phyloP scores from a whole-genome alignment of 2,888 invertebrate species.

The Conomelus anceps region DNA sequence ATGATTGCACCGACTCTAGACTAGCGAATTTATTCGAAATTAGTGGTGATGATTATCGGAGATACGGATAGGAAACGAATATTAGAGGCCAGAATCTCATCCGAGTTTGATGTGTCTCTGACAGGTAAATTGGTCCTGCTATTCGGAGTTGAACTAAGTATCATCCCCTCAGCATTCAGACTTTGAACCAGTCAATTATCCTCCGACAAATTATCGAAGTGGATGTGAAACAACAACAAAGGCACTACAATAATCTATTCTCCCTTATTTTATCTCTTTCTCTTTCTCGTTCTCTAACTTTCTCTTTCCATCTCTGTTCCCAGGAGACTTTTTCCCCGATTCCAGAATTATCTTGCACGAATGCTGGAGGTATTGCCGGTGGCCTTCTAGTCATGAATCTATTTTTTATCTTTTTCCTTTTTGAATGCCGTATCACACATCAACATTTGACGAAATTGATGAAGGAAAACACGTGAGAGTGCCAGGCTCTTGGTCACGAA shows the following conservation, averaged over 20 bases:
- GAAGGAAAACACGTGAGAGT: neutral
- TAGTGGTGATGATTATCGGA: neutral
- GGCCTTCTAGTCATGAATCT: neutral
- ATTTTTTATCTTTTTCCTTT: neutral
- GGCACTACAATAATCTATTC: neutral
- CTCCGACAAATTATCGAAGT: neutral
- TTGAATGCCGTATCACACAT: neutral
- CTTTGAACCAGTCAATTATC: neutral
- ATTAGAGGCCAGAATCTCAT: constrained; percentile 6
- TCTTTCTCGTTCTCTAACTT: too few relatives aligned
- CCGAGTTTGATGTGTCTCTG: constrained; percentile 18
- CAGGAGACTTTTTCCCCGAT: neutral
- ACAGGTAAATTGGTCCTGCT: constrained; percentile 14
- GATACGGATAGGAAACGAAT: neutral
- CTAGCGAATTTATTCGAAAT: neutral
- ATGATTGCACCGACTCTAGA: neutral
- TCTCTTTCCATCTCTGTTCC: neutral
- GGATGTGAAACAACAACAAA: neutral
- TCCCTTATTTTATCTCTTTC: neutral
- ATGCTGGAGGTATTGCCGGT: neutral
- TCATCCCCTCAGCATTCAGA: neutral
- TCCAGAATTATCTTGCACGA: neutral
- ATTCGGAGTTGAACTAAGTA: neutral
- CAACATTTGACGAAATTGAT: neutral
- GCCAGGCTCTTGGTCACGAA: neutral